Evolutionary conservation across 2,113 vertebrate species (phyloP).

Genomic region (Tragelaphus strepsiceros): DNA sequence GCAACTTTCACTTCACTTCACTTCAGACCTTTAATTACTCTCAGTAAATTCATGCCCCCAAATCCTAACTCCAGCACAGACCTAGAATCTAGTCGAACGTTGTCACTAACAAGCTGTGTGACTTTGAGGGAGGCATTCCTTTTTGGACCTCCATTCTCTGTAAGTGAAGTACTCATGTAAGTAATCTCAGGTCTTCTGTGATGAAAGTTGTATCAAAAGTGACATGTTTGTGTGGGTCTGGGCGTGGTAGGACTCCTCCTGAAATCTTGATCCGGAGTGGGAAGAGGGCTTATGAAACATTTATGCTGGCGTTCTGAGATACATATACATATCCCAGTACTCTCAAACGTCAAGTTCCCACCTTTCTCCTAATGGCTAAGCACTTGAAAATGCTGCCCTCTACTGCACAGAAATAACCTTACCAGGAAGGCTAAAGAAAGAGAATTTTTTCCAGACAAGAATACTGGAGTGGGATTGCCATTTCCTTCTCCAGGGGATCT

Average conservation of each 20-base stretch:
- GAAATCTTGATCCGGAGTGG: background rate
- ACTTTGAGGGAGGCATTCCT: background rate
- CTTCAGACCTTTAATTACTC: background rate
- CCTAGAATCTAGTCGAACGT: background rate
- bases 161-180: background rate
- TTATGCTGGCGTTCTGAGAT: background rate
- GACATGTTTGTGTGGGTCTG: background rate
- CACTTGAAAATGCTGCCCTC: conserved; percentile 51
- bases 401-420: conserved; percentile 18
- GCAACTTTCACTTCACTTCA: background rate
- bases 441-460: background rate
- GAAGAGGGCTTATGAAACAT: background rate
- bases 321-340: background rate
- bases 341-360: background rate
- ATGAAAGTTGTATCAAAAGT: background rate
- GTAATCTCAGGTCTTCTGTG: background rate
- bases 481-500: background rate
- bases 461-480: background rate
- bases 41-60: background rate
- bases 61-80: background rate
- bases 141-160: background rate
- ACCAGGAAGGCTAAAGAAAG: background rate
- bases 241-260: background rate
- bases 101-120: background rate
- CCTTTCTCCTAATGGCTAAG: background rate